These are phyloP conservation scores for Typhlichthys subterraneus DNA, from an alignment of 2,797 vertebrate species.

Conservation along the genomic window DNA sequence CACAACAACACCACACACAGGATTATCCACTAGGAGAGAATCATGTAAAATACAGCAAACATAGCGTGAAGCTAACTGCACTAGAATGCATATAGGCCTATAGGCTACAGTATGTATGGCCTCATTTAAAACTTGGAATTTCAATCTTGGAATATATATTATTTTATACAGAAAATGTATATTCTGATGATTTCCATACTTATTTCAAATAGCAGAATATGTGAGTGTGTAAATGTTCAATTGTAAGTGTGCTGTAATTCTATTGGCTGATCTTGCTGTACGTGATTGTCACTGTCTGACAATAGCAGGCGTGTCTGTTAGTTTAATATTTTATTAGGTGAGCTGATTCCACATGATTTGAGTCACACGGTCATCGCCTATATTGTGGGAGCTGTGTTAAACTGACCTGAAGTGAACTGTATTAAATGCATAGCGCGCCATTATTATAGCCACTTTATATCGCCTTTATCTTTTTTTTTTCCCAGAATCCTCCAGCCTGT, in stretches of 20 bases:
- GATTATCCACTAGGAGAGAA: slow-evolving; percentile 49
- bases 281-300: slow-evolving; percentile 41
- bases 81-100: too few species aligned
- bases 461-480: slow-evolving; percentile 55
- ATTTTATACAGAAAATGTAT: too few species aligned
- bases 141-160: too few species aligned
- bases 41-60: not conserved
- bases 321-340: slow-evolving; percentile 44
- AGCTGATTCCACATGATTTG: slow-evolving; percentile 41
- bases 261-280: slow-evolving; percentile 64
- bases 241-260: slow-evolving; percentile 45
- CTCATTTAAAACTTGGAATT: too few species aligned
- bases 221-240: not conserved
- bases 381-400: slow-evolving; percentile 9
- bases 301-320: slow-evolving; percentile 48
- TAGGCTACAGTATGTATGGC: too few species aligned
- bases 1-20: slow-evolving; percentile 33
- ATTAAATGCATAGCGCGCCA: slow-evolving; percentile 34
- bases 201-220: too few species aligned
- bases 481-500: slow-evolving; percentile 35
- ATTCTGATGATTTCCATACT: too few species aligned
- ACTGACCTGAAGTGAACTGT: slow-evolving; percentile 8
- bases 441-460: slow-evolving; percentile 39
- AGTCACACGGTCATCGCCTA: slow-evolving; percentile 24
- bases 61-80: too few species aligned